Percentiles rank a stretch among this genome's conserved stretches.
Evolutionary conservation across 2,797 vertebrate species (phyloP).

Genomic region (Aulostomus chinensis): DNA sequence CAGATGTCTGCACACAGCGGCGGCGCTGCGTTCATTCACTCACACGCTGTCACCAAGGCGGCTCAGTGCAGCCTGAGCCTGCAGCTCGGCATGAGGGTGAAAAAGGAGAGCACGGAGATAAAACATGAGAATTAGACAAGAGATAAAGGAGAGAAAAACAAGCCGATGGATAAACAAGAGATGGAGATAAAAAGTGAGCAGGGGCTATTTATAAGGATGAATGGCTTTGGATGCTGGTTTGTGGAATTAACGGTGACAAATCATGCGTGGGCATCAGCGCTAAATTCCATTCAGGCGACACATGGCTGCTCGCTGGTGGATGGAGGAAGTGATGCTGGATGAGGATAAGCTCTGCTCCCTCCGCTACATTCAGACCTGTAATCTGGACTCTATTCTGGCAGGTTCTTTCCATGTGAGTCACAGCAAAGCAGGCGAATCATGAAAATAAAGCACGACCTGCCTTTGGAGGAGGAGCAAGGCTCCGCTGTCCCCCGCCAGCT

Average conservation of each 20-base stretch:
- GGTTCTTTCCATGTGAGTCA: conserved; percentile 22
- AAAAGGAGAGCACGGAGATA: conserved; percentile 32
- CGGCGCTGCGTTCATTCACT: conserved; percentile 64
- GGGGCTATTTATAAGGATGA: conserved; percentile 61
- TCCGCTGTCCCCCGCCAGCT: no score
- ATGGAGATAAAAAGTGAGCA: conserved; percentile 42
- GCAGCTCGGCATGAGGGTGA: conserved; percentile 53
- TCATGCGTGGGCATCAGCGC: conserved; percentile 54
- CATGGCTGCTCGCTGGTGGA: conserved; percentile 20
- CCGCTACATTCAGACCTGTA: conserved; percentile 53
- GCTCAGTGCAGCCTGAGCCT: conserved; percentile 48
- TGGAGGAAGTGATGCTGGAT: conserved; percentile 40
- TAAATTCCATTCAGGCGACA: conserved; percentile 50
- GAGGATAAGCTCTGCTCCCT: conserved; percentile 53
- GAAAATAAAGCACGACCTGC: conserved; percentile 13
- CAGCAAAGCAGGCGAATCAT: not conserved
- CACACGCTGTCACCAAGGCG: conserved; percentile 65
- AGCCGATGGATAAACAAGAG: conserved; percentile 31
- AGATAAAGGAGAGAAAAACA: conserved; percentile 41
- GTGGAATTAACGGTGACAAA: conserved; percentile 64
- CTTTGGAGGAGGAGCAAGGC: no score
- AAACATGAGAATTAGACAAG: conserved; percentile 53
- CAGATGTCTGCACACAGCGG: conserved; percentile 65
- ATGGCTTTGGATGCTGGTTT: conserved; percentile 49
- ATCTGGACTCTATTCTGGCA: conserved; percentile 43